Conservation (phyloP, 35 echinoderm and acorn worm genomes). For the Nesometra sesokonis region DNA sequence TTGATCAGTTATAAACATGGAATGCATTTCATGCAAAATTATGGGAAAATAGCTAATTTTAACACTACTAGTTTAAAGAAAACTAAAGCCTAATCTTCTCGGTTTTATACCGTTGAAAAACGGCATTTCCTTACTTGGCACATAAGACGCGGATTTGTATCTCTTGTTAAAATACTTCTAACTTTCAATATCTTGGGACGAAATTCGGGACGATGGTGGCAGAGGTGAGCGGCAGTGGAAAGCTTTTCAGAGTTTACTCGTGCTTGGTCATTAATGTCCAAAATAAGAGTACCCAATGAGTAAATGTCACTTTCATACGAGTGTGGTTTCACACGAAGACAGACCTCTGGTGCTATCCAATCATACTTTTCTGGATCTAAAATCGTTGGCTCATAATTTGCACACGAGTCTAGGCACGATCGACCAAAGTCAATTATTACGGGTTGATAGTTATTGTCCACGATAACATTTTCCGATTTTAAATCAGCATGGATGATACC, state of each 20-base stretch:
- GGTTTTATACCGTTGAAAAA: neutral
- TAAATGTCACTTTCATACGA: neutral
- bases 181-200: neutral
- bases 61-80: neutral
- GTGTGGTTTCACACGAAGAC: neutral
- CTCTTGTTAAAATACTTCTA: neutral
- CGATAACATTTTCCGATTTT: neutral
- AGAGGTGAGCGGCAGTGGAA: neutral
- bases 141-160: neutral
- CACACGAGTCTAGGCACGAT: neutral
- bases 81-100: neutral
- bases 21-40: neutral
- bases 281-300: neutral
- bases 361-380: neutral
- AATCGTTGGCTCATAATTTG: neutral
- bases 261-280: neutral
- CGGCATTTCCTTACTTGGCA: neutral
- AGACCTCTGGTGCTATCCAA: neutral
- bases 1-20: neutral
- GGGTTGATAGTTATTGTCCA: neutral
- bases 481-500: neutral
- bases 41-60: neutral
- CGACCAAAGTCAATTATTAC: neutral
- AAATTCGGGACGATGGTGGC: neutral
- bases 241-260: neutral